Evolutionary conservation across 2,888 invertebrate species (phyloP).

Genomic region (Schizotus pectinicornis): DNA sequence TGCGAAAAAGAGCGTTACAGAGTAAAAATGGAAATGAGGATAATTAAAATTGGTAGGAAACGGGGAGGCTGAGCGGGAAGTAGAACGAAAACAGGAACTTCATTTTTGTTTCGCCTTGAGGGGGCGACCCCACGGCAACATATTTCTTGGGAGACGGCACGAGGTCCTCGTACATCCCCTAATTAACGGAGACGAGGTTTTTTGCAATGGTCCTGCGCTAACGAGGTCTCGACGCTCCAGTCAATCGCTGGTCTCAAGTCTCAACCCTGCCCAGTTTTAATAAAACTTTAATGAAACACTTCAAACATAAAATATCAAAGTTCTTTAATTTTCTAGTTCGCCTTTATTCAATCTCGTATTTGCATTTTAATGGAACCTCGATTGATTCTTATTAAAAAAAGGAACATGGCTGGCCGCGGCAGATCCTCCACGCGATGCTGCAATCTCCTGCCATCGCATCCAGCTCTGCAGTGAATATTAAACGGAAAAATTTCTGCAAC

Average conservation of each 20-base stretch:
- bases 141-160: background rate
- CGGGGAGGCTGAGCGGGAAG: constrained; percentile 20
- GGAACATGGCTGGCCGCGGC: too few relatives aligned
- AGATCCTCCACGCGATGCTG: too few relatives aligned
- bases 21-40: constrained; percentile 52
- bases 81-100: background rate
- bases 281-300: background rate
- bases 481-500: too few relatives aligned
- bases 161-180: too few relatives aligned
- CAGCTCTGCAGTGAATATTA: too few relatives aligned
- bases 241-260: too few relatives aligned
- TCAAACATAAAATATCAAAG: background rate
- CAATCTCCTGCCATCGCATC: too few relatives aligned
- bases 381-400: constrained; percentile 2
- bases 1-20: constrained; percentile 48
- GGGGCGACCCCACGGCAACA: background rate
- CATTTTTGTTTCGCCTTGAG: background rate
- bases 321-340: constrained; percentile 1
- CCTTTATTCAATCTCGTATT: constrained; percentile 2
- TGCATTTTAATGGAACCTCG: constrained; percentile 6
- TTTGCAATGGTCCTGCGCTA: too few relatives aligned
- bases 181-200: too few relatives aligned
- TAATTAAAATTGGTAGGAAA: constrained; percentile 50
- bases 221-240: too few relatives aligned
- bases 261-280: background rate